phyloP scores from a whole-genome alignment of 2,113 vertebrate species.

The Stercorarius parasiticus region DNA sequence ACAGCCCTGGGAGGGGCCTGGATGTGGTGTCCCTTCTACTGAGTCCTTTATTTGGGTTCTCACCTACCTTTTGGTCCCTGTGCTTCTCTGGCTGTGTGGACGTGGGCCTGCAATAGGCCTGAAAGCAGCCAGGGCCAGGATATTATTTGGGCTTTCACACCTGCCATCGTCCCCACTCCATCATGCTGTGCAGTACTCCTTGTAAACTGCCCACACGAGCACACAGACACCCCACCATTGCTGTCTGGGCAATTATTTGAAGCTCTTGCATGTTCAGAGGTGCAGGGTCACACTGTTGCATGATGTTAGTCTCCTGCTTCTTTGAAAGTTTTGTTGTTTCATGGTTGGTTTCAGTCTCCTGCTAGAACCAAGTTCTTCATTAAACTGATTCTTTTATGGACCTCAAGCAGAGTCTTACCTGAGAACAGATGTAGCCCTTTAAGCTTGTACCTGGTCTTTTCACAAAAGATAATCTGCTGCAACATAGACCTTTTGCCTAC shows the following conservation, averaged over 20 bases:
- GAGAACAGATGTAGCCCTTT: background rate
- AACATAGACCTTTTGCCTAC: background rate
- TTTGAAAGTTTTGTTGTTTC: background rate
- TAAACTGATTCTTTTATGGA: background rate
- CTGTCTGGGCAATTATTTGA: background rate
- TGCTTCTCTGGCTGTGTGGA: background rate
- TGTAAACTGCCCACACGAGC: background rate
- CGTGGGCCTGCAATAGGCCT: fast-evolving
- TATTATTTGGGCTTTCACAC: background rate
- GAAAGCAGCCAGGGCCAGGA: background rate
- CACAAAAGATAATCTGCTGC: background rate
- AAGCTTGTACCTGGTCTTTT: background rate
- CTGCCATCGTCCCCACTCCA: background rate
- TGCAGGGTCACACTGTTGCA: background rate
- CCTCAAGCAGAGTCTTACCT: background rate
- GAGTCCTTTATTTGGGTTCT: background rate
- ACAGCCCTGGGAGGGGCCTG: background rate
- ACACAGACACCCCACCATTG: background rate
- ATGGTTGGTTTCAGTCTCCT: background rate
- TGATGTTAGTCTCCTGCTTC: background rate
- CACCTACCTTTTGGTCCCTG: background rate
- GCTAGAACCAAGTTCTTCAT: background rate
- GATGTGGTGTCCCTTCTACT: background rate
- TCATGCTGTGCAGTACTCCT: background rate
- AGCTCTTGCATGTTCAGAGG: background rate